Conservation (phyloP, 2,797 vertebrate genomes). For the Podarcis lilfordi region DNA sequence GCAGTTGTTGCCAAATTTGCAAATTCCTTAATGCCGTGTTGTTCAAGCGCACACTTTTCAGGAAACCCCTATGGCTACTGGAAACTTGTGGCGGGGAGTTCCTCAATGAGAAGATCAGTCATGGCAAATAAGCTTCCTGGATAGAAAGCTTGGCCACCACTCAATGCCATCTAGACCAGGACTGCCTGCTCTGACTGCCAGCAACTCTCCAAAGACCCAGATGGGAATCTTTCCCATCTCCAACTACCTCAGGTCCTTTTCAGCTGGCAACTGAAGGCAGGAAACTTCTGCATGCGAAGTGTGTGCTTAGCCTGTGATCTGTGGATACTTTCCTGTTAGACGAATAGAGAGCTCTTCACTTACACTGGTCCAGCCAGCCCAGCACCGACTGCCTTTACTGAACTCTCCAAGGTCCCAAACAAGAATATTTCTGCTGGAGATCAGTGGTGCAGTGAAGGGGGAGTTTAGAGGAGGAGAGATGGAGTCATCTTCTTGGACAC, state of each 20-base stretch:
- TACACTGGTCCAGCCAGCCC: background rate
- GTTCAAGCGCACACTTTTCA: too few relatives aligned
- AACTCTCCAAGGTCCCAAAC: background rate
- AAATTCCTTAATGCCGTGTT: background rate
- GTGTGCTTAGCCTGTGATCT: too few relatives aligned
- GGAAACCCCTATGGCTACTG: background rate
- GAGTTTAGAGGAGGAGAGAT: background rate
- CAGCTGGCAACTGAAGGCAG: background rate
- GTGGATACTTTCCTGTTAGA: too few relatives aligned
- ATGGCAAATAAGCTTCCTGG: background rate
- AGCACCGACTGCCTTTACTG: background rate
- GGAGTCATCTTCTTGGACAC: background rate
- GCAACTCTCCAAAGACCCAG: background rate
- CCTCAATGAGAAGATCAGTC: background rate
- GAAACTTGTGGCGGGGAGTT: background rate
- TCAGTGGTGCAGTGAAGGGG: background rate
- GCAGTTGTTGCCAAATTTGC: background rate
- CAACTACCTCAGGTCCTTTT: background rate
- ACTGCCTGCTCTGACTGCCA: background rate
- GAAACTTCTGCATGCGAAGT: background rate
- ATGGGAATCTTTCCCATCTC: background rate
- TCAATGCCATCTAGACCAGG: too few relatives aligned
- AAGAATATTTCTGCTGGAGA: background rate
- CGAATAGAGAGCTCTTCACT: background rate
- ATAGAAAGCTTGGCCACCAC: background rate